phyloP scores from a whole-genome alignment of 2,888 invertebrate species.

The Agapostemon virescens region DNA sequence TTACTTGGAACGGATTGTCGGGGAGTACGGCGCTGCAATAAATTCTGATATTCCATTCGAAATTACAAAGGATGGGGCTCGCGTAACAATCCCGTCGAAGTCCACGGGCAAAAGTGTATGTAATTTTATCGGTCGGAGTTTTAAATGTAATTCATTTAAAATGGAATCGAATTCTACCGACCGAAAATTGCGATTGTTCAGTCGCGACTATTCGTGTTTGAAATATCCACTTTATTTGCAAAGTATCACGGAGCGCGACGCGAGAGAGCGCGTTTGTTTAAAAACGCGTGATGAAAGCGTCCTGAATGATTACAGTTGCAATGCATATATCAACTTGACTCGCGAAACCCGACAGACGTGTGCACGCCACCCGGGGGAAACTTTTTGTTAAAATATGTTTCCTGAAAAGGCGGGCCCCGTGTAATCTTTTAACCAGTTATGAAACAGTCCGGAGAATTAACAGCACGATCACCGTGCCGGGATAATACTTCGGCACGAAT shows the following conservation, averaged over 20 bases:
- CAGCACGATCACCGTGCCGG: neutral
- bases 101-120: slow-evolving; percentile 14
- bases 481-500: no score
- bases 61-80: slow-evolving; percentile 24
- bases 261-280: slow-evolving; percentile 29
- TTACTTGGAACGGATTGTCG: slow-evolving; percentile 24
- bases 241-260: slow-evolving; percentile 27
- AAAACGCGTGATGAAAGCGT: slow-evolving; percentile 29
- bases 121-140: slow-evolving; percentile 36
- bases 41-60: slow-evolving; percentile 30
- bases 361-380: neutral
- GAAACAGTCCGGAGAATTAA: neutral
- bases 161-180: slow-evolving; percentile 40
- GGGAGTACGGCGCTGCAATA: slow-evolving; percentile 20
- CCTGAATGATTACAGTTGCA: slow-evolving; percentile 32
- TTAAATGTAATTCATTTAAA: slow-evolving; percentile 55
- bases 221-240: slow-evolving; percentile 52
- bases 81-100: neutral
- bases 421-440: neutral
- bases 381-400: neutral
- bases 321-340: slow-evolving; percentile 45
- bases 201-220: slow-evolving; percentile 9
- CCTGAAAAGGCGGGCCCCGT: neutral
- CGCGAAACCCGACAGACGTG: neutral
- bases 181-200: slow-evolving; percentile 46